These are phyloP conservation scores for Germaria angustata DNA, from an alignment of 2,888 invertebrate genomes.

Conservation along the genomic window DNA sequence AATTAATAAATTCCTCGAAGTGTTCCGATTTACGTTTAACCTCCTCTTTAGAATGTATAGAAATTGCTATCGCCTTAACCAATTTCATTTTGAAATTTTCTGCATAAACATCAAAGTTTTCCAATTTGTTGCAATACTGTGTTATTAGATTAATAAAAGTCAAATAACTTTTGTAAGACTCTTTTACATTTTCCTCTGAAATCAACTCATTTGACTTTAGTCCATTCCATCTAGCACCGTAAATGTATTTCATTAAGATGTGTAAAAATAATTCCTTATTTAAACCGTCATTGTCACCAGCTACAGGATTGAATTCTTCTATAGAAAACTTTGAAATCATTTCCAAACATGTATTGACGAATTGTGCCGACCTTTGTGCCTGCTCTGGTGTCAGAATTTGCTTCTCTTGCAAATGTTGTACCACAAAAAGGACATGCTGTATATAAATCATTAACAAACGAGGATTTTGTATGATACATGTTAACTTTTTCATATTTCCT, in stretches of 20 bases:
- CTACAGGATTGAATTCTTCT: not conserved
- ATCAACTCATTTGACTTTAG: conserved; percentile 67
- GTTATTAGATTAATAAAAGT: conserved; percentile 72
- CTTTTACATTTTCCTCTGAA: conserved; percentile 49
- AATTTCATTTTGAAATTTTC: conserved; percentile 75
- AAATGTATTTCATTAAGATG: conserved; percentile 76
- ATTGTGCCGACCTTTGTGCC: conserved; percentile 72
- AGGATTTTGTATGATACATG: conserved; percentile 71
- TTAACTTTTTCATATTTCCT: conserved; percentile 70
- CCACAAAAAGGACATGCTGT: conserved; percentile 73
- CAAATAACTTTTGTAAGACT: conserved; percentile 72
- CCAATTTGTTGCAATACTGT: conserved; percentile 70
- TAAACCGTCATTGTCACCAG: not conserved
- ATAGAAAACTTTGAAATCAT: conserved; percentile 24
- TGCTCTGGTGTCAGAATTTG: conserved; percentile 69
- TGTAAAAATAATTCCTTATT: conserved; percentile 66
- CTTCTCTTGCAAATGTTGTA: conserved; percentile 71
- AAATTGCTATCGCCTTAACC: conserved; percentile 74
- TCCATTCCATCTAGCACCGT: conserved; percentile 72
- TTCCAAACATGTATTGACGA: conserved; percentile 69
- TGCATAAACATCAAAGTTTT: conserved; percentile 71
- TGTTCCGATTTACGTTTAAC: conserved; percentile 61
- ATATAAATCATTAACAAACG: conserved; percentile 75
- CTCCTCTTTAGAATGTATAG: conserved; percentile 58
- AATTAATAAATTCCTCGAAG: conserved; percentile 71